phyloP scores from a whole-genome alignment of 2,797 vertebrate species.

The Lycodopsis pacificus region DNA sequence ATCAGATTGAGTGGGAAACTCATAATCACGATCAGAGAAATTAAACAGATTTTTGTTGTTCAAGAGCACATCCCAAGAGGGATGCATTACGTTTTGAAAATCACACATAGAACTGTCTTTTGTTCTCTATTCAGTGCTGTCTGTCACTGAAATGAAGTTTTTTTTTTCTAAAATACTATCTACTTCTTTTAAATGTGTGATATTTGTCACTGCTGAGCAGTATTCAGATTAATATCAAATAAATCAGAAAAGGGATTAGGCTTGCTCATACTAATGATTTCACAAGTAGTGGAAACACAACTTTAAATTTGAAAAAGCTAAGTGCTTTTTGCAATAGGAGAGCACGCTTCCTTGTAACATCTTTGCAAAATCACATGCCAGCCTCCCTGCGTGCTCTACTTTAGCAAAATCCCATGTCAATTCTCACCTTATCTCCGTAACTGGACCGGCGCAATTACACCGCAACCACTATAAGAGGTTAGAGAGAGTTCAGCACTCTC shows the following conservation, averaged over 20 bases:
- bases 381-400: neutral
- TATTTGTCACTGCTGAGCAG: slow-evolving; percentile 15
- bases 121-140: slow-evolving; percentile 15
- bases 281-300: neutral
- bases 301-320: neutral
- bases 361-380: neutral
- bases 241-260: slow-evolving; percentile 7
- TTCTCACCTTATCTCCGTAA: slow-evolving; percentile 34
- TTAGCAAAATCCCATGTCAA: slow-evolving; percentile 3
- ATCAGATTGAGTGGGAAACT: slow-evolving; percentile 1
- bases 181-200: slow-evolving; percentile 10
- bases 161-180: slow-evolving; percentile 2
- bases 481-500: slow-evolving; percentile 62
- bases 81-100: neutral
- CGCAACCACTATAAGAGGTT: slow-evolving; percentile 51
- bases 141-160: neutral
- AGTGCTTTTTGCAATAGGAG: neutral
- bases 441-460: slow-evolving; percentile 54
- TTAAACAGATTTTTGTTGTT: slow-evolving; percentile 17
- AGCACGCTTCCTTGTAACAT: neutral
- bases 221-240: slow-evolving; percentile 28
- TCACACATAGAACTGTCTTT: slow-evolving; percentile 1
- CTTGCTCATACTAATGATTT: neutral
- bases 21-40: slow-evolving; percentile 33
- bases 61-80: slow-evolving; percentile 22